Base-by-base conservation (phyloP, 2,888 invertebrate species). In the Pyrocoelia pectoralis region DNA sequence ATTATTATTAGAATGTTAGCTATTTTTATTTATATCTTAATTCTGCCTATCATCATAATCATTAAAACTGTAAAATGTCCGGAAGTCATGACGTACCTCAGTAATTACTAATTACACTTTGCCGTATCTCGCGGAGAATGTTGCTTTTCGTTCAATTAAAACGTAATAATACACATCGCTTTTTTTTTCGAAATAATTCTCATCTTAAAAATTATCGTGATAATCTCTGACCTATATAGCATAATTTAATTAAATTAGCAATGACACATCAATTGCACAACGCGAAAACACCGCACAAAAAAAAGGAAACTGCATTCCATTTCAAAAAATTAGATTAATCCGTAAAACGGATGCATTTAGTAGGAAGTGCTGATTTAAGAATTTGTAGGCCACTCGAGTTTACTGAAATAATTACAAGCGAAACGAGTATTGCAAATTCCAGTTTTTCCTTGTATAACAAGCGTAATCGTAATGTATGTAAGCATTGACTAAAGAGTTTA, bases 41-140 rank as follows among this genome's bases (percentile, higher is more conserved):
- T 24, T n/a, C 33, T 33, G 8, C 33, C 33, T 33, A 8, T 33
- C 33, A n/a, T 33, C 33, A 33, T 33, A 33, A 33, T 46, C 46
- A 46, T 46, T 46, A 46, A 46, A 46, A 46, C 46, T 46, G 46
- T 46, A 46, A 46, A 46, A 46, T 17, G 5, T 46, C 17, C 46
- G 46, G 46, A 46, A 46, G 19, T 18, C 15, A 46, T 18, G 46
- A 46, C 46, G 15, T 15, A 17, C 15, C 9, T 8, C 8, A 5
- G 10, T 46, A 46, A 46, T 46, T 46, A 18, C 13, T 14, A 2
- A 41, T 14, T 14, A 13, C 2, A 10, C 14, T 33, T 8, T n/a
- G n/a, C 33, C 2, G n/a, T 8, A 33, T 33, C 33, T 8, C 33
- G 33, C 17, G 46, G 17, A 46, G 12, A 15, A 43, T 13, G 43